Base-by-base conservation (phyloP, 2,113 vertebrate species). In the Poecile atricapillus region DNA sequence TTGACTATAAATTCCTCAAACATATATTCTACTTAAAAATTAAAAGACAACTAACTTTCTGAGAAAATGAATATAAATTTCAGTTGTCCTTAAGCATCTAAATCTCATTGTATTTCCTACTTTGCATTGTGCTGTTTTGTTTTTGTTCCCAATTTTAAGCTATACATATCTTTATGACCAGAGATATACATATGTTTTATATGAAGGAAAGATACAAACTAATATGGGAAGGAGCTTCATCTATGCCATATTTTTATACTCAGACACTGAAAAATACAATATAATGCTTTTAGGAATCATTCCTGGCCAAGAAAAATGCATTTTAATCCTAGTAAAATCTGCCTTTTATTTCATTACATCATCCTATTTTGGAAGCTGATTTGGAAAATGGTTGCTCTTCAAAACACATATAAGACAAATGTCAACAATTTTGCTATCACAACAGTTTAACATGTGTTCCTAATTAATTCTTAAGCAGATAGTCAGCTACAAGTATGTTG, bases 401-500 rank as follows among this genome's bases (percentile, higher is more conserved):
- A 69, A 75, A 81, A 92, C 30, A 53, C 11, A 13, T 59, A 59
- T 33, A 73, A 90, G 76, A 84, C 60, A 94, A 94, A 94, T 94
- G 80, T 87, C 80, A 92, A 93, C n/a, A 94, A 67, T 82, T 93
- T n/a, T 92, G 44, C 64, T 53, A 95, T 74, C 62, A 74, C 16
- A 91, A 90, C 81, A 55, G 62, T 87, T 91, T 90, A 94, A 50
- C 55, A 55, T 94, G 44, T 89, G 39, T 90, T 94, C 41, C 41
- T 94, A 89, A 93, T 90, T 95, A 80, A 84, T 96, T 95, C 56
- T 74, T 91, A 83, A 92, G 50, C 35, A 95, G 59, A 68, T 92
- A 89, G 94, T 70, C 89, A 91, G 43, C 50, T 74, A 63, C 28
- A 87, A 89, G 33, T 86, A 35, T 43, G 44, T 70, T 49, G 15